Base-by-base conservation (phyloP, 2,113 vertebrate species). In the Hippocampus abdominalis region DNA sequence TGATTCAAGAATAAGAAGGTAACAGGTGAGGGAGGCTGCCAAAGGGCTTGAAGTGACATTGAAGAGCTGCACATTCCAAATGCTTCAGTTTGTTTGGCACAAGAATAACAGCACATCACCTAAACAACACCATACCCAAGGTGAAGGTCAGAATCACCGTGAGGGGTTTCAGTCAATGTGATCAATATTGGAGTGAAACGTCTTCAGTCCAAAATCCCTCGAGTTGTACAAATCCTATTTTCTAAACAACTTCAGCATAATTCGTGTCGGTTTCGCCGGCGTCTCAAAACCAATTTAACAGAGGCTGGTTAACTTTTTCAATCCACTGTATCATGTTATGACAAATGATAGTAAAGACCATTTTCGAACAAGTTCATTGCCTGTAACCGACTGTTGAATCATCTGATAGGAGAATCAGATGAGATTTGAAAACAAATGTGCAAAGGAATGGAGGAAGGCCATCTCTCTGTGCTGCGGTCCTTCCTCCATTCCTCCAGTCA, bases 401-500 rank as follows among this genome's bases (percentile, higher is more conserved):
- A 9, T 76, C 71, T 72, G 70, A 77, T 74, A 74, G 12, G 36
- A 42, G 32, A 8, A 51, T 1, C 7, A 51, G 40, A 69, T 57
- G 67, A 66, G 83, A 77, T 70, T 13, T 46, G 32, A 63, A 49
- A 7, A 5, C 8, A 57, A 69, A 64, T 16, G 23, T 13, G 42
- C 12, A 61, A 64, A 4, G 39, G 44, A 44, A 39, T 2, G 25
- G 66, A 51, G 74, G 72, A 56, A 75, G 71, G 72, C 67, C 40
- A 59, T 76, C 11, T 70, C 3, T 0, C 1, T 0, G 59, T 13
- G 49, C 56, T 4, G 56, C 3, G 57, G 21, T 69, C 65, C 74
- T 70, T 70, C 82, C 60, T 46, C 59, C n/a, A n/a, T 57, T 49
- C 46, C 78, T 16, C 20, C 76, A 63, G 68, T 48, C 40, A 32